Evolutionary conservation across 2,797 vertebrate species (phyloP), one percentile per base, ranked within the genome.

Genomic region (Antennarius maculatus): DNA sequence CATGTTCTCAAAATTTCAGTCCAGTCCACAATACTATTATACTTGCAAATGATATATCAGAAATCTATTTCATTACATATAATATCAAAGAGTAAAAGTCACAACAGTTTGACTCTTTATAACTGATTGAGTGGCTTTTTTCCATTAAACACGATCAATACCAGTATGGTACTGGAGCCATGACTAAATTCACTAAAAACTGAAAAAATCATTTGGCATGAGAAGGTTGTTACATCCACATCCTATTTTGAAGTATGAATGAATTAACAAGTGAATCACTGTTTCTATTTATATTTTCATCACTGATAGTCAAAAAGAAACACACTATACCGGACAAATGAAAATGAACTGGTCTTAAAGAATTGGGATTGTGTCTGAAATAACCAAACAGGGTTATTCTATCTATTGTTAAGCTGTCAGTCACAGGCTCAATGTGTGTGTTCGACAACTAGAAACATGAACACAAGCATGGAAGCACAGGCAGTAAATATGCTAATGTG

Each of bases 331-430:
- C 18, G 31, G 57, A 69, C 53, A 61, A 41, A 48, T 67, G 52
- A 53, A 82, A 76, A 75, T 66, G 7, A 62, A 75, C 72, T 69
- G 53, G 48, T 49, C 50, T 42, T 43, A 77, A 83, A 85, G 72
- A 83, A 67, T 61, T 5, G 45, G 6, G 37, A 58, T 74, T 66
- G 56, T 75, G 17, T 65, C 54, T 46, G 34, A 28, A 74, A 50
- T 34, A 39, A 39, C 56, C 55, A 61, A 54, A n/a, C 6, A 9
- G 34, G 31, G 37, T 64, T 60, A 54, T 55, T 55, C 61, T 63
- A 67, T 46, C 49, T 37, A 71, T 72, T 83, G 72, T 84, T 50
- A 64, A 50, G 18, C 37, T 55, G 55, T 69, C 54, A 65, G 65
- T 73, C 60, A 45, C 45, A 54, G 17, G 10, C 41, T 66, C 27